Percentiles rank a stretch among this genome's conserved stretches.
Conservation (phyloP, 2,113 vertebrate species). For the Orycteropus afer region DNA sequence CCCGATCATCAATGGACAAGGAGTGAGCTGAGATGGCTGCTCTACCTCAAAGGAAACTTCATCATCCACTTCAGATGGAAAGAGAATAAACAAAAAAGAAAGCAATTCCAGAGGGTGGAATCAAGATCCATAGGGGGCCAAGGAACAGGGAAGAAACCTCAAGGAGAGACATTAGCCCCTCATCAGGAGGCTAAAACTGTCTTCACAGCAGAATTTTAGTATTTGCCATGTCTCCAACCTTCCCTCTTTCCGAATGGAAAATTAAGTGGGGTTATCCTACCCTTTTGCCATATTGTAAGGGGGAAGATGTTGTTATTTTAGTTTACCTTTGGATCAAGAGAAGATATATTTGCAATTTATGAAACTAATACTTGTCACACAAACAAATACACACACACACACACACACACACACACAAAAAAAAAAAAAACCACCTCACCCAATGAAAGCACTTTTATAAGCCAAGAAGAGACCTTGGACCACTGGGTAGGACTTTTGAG, state of each 20-base stretch:
- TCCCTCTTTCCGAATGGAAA: not conserved
- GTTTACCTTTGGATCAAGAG: not conserved
- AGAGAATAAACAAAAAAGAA: not conserved
- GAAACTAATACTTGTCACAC: no score
- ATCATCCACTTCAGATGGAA: not conserved
- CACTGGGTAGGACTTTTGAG: not conserved
- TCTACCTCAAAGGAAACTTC: not conserved
- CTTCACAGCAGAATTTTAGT: not conserved
- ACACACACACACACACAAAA: no score
- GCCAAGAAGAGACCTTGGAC: no score
- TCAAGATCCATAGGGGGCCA: rapidly evolving
- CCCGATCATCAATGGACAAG: not conserved
- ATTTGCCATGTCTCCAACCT: not conserved
- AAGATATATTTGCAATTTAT: not conserved
- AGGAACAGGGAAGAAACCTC: not conserved
- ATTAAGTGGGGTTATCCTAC: not conserved
- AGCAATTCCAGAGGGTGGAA: not conserved
- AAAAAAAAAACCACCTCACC: no score
- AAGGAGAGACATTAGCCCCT: not conserved
- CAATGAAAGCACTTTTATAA: not conserved
- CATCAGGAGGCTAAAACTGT: not conserved
- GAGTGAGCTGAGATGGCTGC: not conserved
- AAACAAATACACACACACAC: no score
- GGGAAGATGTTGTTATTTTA: not conserved
- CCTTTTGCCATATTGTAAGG: not conserved